Evolutionary conservation across 2,888 invertebrate genomes (phyloP), one percentile per base, ranked within the genome.

Genomic region (Trimorus sp.): DNA sequence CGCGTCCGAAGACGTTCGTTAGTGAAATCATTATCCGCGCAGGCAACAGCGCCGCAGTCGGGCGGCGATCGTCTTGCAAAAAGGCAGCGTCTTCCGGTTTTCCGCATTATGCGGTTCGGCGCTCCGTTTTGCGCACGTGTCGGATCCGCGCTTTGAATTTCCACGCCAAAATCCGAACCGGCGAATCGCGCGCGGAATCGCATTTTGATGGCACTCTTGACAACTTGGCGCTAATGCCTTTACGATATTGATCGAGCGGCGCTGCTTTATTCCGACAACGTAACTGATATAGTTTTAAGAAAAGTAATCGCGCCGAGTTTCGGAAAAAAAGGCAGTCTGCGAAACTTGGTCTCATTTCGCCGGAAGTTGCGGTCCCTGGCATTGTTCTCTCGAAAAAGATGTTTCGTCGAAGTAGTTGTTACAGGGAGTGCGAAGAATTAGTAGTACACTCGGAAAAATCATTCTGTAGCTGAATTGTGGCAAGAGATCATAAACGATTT

Each of bases 1-100:
- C n/a, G n/a, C n/a, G n/a, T n/a, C 83, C 60, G 53, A 84, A 84
- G 80, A 84, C 80, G 84, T 84, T 85, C 84, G 65, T 85, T 85
- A 85, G 75, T 66, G 83, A 75, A 84, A 79, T 82, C 79, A 80
- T 84, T 83, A 80, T 62, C 75, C 73, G 42, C 62, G 38, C 60
- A 49, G 78, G 71, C 84, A 76, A 84, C 82, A 74, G 80, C 71
- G 80, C 82, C 82, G 70, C 84, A 84, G 78, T 63, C 75, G 63
- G 51, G 71, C 53, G 77, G 65, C 59, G 58, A 78, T 69, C 40
- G 59, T 74, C 82, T 82, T 77, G 45, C 14, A 76, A 76, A 71
- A 76, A 77, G 76, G 63, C 45, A 9, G 45, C 45, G 45, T 45
- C 45, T 45, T 45, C 45, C 11, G 9, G 4, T 45, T 45, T 45